Percentiles rank a stretch among this genome's conserved stretches.
Conservation (phyloP, 1,140 invertebrate genomes). For the Protaetia brevitarsis region DNA sequence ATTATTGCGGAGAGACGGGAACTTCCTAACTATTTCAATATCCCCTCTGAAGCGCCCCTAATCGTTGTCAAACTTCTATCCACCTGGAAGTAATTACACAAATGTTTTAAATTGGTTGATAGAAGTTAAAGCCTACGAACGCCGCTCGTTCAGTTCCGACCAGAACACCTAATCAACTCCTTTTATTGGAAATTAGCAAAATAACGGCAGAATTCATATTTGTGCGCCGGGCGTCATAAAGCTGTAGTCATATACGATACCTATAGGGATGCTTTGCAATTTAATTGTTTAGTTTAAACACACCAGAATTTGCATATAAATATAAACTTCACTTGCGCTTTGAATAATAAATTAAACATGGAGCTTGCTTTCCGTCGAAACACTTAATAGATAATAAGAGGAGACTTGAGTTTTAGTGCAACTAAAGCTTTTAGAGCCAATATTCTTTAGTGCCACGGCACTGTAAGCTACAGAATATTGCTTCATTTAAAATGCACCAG, state of each 20-base stretch:
- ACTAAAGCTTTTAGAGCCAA: background rate
- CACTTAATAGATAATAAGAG: background rate
- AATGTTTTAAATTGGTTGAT: slow-evolving; percentile 1
- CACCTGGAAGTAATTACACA: background rate
- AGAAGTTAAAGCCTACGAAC: background rate
- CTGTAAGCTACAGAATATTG: background rate
- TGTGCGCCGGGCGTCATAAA: no score
- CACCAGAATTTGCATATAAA: no score
- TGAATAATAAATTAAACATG: background rate
- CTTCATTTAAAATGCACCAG: background rate
- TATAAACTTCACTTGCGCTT: no score
- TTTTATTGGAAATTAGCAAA: background rate
- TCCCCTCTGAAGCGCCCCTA: background rate
- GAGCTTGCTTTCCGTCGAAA: background rate
- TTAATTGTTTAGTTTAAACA: no score
- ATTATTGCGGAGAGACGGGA: background rate
- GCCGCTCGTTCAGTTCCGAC: background rate
- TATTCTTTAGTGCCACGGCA: background rate
- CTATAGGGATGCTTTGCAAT: no score
- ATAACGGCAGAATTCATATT: background rate
- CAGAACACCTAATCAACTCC: background rate
- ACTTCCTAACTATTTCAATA: slow-evolving; percentile 12
- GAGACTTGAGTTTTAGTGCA: background rate
- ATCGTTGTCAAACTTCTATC: slow-evolving; percentile 1
- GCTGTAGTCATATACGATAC: no score